Base-by-base conservation (phyloP, 2,113 vertebrate genomes). In the Elaphurus davidianus region DNA sequence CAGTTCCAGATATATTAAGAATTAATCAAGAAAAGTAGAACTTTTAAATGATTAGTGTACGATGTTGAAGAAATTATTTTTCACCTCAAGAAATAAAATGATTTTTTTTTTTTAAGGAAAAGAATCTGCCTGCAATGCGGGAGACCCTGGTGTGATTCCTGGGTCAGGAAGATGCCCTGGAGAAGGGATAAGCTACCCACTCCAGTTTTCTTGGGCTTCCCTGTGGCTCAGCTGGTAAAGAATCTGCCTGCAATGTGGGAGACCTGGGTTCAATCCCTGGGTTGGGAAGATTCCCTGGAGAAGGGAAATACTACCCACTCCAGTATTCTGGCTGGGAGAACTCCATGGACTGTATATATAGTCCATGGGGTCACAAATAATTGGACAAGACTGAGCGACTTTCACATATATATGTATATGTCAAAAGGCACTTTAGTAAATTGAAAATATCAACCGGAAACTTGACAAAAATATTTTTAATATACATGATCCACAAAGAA, bases 211-310 rank as follows among this genome's bases (percentile, higher is more conserved):
- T 36, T 67, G 64, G 64, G 17, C n/a, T 67, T 67, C n/a, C 17
- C 64, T 67, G 17, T 67, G n/a, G 64, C 64, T 67, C 64, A 67
- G n/a, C 17, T 67, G 33, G 33, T 67, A 36, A 21, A 71, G n/a
- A 71, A 71, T 71, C n/a, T 0, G 1, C n/a, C 64, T 36, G n/a
- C n/a, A 67, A 36, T 67, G n/a, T 0, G 2, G n/a, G n/a, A 71
- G 67, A 71, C n/a, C 67, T 71, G 67, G 19, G n/a, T 23, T 71
- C 0, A 1, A 36, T 71, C n/a, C n/a, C n/a, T 71, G 64, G 19
- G 11, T 71, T 71, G 64, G 4, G 19, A 36, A 36, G n/a, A 36
- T 36, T 4, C 64, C n/a, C n/a, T 71, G 17, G n/a, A 71, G 64
- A 71, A 71, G n/a, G 64, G 9, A 71, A 71, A 71, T 8, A 19